Conservation (phyloP, 2,113 vertebrate genomes). For the Accipiter cooperii region DNA sequence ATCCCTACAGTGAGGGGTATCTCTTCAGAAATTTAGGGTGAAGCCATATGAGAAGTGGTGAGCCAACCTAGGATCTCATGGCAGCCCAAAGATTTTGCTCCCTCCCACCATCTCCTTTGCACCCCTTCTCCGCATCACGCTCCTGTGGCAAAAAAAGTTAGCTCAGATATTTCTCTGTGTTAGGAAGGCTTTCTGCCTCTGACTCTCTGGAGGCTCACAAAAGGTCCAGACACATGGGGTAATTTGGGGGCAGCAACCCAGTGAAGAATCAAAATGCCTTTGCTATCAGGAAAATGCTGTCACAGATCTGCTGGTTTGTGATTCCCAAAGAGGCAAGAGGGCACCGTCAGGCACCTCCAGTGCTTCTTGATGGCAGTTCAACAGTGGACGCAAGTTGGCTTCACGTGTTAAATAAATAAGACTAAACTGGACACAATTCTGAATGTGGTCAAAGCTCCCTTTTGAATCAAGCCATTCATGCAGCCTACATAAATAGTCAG, state of each 20-base stretch:
- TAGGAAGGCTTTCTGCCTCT: background rate
- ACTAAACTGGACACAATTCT: background rate
- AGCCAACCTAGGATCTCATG: background rate
- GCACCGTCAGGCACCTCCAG: background rate
- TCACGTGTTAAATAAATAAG: background rate
- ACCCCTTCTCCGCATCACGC: accelerated
- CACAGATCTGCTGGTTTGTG: accelerated
- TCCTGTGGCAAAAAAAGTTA: background rate
- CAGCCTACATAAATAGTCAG: background rate
- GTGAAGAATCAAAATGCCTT: background rate
- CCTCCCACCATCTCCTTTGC: background rate
- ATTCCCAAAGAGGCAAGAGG: background rate
- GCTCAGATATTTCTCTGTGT: background rate
- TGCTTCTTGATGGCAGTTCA: background rate
- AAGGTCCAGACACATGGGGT: accelerated
- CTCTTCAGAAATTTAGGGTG: background rate
- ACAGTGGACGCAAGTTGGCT: background rate
- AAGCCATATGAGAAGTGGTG: background rate
- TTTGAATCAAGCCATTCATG: background rate
- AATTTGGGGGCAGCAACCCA: background rate
- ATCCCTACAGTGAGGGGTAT: background rate
- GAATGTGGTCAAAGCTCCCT: background rate
- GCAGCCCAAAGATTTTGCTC: background rate
- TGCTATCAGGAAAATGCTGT: background rate
- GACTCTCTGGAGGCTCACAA: background rate